Base-by-base conservation (phyloP, 2,888 invertebrate genomes). In the Zhuqinia jingwanae region DNA sequence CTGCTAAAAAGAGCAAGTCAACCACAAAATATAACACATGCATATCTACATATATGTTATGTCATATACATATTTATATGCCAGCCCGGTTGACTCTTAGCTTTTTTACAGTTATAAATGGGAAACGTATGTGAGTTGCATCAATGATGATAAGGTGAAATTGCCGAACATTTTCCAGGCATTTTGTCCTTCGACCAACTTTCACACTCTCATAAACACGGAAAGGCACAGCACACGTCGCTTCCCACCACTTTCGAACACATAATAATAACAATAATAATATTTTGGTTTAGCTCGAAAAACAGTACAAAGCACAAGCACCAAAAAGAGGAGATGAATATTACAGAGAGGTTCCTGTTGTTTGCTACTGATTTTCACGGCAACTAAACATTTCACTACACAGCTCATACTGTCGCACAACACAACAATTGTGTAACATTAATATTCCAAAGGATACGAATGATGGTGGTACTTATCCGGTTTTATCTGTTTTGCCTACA, bases 401-500 rank as follows among this genome's bases (percentile, higher is more conserved):
- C 22, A 20, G 20, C 56, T 56, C 17, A 6, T 10, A 10, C 3
- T 56, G 22, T 53, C 53, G 10, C 10, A 42, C 42, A 42, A 8
- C 42, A 42, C 36, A 2, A 63, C 22, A 63, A 8, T 3, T 17
- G 17, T 17, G 17, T 60, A 60, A 22, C 5, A 20, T 3, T 30
- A 15, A 6, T 15, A 42, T 15, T 68, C 13, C 13, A 45, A 1
- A 22, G 42, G 73, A 65, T n/a, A 22, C 47, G 56, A 20, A 47
- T 27, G 50, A 79, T 76, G 58, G 42, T 58, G 76, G 50, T 73
- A 73, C 73, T 73, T 73, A 73, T 76, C 22, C 58, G 8, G 30
- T 63, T 60, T 70, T 68, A 30, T 60, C 45, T 65, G 3, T 83
- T 82, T 86, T 87, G 53, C 36, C 58, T 47, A 15, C 83, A 89